Evolutionary conservation across 92 coral and sea anemone genomes (phyloP).

Genomic region (Actinostola sp.): DNA sequence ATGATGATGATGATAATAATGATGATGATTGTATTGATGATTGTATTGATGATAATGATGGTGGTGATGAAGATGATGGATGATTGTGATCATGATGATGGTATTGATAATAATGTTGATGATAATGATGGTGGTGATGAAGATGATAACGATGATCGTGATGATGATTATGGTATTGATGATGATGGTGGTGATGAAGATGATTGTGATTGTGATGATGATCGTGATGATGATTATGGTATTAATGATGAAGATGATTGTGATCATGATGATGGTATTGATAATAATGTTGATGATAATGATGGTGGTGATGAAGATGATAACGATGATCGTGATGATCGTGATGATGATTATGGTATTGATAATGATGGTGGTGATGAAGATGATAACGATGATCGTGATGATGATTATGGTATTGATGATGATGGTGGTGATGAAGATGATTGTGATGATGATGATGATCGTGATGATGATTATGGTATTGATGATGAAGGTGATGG

Average conservation of each 20-base stretch:
- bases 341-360: background rate
- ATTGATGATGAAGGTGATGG: background rate
- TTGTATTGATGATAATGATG: too few species aligned
- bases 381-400: background rate
- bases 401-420: background rate
- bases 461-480: background rate
- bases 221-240: background rate
- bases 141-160: too few species aligned
- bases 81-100: too few species aligned
- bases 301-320: background rate
- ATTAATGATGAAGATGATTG: background rate
- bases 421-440: background rate
- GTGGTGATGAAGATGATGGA: too few species aligned
- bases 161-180: background rate
- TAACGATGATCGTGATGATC: background rate
- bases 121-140: too few species aligned
- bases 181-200: conserved; percentile 2
- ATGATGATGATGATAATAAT: too few species aligned
- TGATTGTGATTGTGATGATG: background rate
- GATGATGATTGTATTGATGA: too few species aligned
- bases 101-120: too few species aligned
- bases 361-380: background rate
- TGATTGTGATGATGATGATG: background rate
- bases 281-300: background rate
- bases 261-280: background rate